Base-by-base conservation (phyloP, 2,113 vertebrate species). In the Gadus macrocephalus region DNA sequence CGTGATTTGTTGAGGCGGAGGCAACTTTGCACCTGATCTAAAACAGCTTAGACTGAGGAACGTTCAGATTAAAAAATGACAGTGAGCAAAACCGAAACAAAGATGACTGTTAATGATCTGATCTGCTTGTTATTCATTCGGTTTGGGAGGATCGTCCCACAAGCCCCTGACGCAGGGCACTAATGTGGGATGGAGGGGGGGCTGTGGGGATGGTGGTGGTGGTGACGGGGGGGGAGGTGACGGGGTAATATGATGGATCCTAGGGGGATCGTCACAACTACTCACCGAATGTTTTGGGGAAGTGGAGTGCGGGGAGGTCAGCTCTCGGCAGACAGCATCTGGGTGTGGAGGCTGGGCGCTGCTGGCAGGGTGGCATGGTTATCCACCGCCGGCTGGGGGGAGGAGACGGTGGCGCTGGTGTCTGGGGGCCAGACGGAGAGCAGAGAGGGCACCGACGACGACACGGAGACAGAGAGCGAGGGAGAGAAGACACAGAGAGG, bases 231-330 rank as follows among this genome's bases (percentile, higher is more conserved):
- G 31, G 31, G 31, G 3, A 1, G 38, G n/a, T n/a, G n/a, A n/a
- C n/a, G n/a, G n/a, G n/a, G 8, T 14, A 49, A 49, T 14, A 49
- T 49, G 42, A 72, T 38, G 64, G 77, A 73, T n/a, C 68, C 16
- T 53, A 42, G 53, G 56, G 22, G 77, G 60, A 20, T 14, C 14
- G 75, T 38, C 58, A 72, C 67, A 67, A 83, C 72, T 67, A 84
- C 86, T 90, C 78, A 90, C 89, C 89, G 86, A 86, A 84, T 61
- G 75, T 70, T 89, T 82, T 56, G 72, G 73, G 82, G 78, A 85
- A 83, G 81, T 71, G 79, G 72, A 84, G 71, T 74, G 79, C 83
- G 76, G 80, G 79, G 82, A 89, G 85, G 89, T 89, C 86, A 90
- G 85, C 87, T 90, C 85, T 87, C 82, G 87, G 87, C 83, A 1